A percentile compares a stretch with the other conserved stretches of the same genome.
Evolutionary conservation across 2,113 vertebrate genomes (phyloP).

Genomic region (Vidua macroura): DNA sequence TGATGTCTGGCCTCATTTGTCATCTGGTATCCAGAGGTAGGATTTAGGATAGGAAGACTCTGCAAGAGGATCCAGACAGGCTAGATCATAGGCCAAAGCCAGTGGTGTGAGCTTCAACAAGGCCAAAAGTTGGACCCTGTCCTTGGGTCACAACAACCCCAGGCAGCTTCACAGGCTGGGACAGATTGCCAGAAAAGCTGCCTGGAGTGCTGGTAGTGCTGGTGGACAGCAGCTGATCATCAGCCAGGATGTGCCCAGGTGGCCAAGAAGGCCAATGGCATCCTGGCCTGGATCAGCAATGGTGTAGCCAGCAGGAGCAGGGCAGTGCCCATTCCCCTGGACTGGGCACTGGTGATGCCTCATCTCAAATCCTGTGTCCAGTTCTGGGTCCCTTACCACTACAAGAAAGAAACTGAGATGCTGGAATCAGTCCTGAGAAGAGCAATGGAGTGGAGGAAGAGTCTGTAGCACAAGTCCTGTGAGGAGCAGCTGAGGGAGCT

Average conservation of each 20-base stretch:
- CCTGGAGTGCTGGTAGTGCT: background rate
- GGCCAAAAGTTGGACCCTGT: fast-evolving
- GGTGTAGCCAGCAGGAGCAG: background rate
- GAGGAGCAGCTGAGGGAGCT: background rate
- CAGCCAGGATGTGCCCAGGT: background rate
- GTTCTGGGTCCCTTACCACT: background rate
- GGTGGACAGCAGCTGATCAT: background rate
- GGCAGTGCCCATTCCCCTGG: background rate
- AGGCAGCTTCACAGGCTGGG: background rate
- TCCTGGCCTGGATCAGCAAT: background rate
- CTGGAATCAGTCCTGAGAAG: background rate
- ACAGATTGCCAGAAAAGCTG: background rate
- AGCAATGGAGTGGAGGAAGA: fast-evolving
- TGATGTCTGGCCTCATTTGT: background rate
- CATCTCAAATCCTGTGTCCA: background rate
- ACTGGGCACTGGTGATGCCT: background rate
- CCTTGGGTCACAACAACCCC: background rate
- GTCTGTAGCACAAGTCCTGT: background rate
- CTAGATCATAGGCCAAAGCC: background rate
- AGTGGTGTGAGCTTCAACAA: background rate
- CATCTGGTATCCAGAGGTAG: background rate
- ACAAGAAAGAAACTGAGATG: background rate
- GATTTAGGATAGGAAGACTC: background rate
- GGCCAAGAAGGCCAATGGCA: background rate
- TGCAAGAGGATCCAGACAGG: background rate